Evolutionary conservation across 2,888 invertebrate genomes (phyloP), one percentile per base, ranked within the genome.

Genomic region (Metalampra italica): DNA sequence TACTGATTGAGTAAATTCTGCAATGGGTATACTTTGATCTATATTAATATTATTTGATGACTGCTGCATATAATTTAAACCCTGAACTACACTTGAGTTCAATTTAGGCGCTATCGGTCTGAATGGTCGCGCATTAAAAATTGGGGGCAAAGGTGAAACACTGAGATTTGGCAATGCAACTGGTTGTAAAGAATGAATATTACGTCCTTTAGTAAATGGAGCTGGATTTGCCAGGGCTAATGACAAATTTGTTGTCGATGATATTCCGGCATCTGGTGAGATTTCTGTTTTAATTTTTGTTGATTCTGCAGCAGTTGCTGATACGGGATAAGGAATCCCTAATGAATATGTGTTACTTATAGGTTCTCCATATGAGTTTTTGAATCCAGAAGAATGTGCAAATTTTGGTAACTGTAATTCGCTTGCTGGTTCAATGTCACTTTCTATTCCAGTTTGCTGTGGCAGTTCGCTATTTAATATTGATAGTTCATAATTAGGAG

Each of bases 1-100:
- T 39, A 94, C 88, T 1, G 94, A 93, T 39, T 94, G 92, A 0
- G 94, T 85, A 62, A 91, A 94, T 66, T 94, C 93, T 3, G 91
- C 92, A 7, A 95, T 62, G 39, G 93, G 92, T 46, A 94, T 86
- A 66, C 94, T 94, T 62, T 92, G 91, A 43, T 91, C 76, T 15
- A 93, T 80, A 62, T 92, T 89, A 9, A 92, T 80, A 56, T 88
- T 84, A 47, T 43, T 43, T 43, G 68, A 60, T 47, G 62, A 56
- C 45, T 73, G 72, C 55, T 80, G 77, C 66, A 77, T 72, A 12
- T 75, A 65, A 57, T 79, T 81, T 40, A 82, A 71, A 15, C 80
- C 78, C 47, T 85, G 82, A 9, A 77, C 56, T 37, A 77, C 45
- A 57, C 64, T 71, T 37, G 65, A 55, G 9, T 72, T 55, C 50